Percentiles rank a stretch among this genome's conserved stretches.
phyloP scores from a whole-genome alignment of 2,888 invertebrate genomes.

The Trichogramma dendrolimi region DNA sequence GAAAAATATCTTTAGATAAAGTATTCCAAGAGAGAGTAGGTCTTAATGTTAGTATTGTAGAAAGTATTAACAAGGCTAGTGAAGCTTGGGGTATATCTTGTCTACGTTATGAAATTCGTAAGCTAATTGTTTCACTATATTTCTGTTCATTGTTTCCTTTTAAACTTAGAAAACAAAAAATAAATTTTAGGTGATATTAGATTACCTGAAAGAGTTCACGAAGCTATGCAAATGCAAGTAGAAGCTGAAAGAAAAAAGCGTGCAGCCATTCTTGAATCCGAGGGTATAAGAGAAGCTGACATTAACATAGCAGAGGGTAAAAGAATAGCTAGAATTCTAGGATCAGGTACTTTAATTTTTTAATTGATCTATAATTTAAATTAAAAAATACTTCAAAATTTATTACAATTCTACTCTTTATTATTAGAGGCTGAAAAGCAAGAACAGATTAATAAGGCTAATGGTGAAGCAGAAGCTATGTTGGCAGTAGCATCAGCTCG shows the following conservation, averaged over 20 bases:
- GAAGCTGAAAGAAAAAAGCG: constrained; percentile 96
- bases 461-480: constrained; percentile 88
- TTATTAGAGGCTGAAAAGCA: constrained; percentile 81
- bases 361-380: not conserved
- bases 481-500: constrained; percentile 87
- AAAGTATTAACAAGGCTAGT: constrained; percentile 95
- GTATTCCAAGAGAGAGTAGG: constrained; percentile 95
- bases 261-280: constrained; percentile 95
- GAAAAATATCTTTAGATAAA: constrained; percentile 94
- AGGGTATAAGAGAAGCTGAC: constrained; percentile 85
- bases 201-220: constrained; percentile 85
- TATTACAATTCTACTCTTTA: not conserved
- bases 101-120: constrained; percentile 88
- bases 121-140: constrained; percentile 49
- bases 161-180: not conserved
- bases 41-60: constrained; percentile 90
- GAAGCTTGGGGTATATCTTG: constrained; percentile 98
- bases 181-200: constrained; percentile 72
- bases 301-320: constrained; percentile 98
- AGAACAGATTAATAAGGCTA: constrained; percentile 91
- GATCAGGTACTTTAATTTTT: constrained; percentile 63
- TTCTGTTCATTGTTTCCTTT: not conserved
- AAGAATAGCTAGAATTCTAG: constrained; percentile 83
- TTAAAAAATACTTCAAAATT: constrained; percentile 1
- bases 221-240: constrained; percentile 99